These are phyloP conservation scores for Stegastes partitus DNA, from an alignment of 2,113 vertebrate species.

Conservation along the genomic window DNA sequence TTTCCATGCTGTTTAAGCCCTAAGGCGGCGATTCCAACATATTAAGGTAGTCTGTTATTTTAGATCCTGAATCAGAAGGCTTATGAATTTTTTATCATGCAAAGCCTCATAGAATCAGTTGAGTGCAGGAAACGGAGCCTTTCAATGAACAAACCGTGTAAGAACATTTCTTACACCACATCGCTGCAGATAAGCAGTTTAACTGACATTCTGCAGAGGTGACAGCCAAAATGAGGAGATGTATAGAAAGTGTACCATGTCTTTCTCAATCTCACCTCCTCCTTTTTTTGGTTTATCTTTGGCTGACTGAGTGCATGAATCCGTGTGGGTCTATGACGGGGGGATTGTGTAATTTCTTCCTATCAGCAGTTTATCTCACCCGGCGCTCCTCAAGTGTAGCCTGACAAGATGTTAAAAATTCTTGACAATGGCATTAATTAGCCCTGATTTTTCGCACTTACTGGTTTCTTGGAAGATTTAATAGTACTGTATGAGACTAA, in stretches of 20 bases:
- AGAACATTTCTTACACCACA: not conserved
- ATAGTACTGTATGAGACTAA: constrained; percentile 15
- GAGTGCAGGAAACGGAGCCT: constrained; percentile 23
- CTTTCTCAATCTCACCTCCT: not conserved
- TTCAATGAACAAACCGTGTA: constrained; percentile 16
- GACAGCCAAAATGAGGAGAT: not conserved
- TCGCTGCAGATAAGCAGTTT: constrained; percentile 7
- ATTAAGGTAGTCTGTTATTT: constrained; percentile 53
- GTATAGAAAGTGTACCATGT: constrained; percentile 9
- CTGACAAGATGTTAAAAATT: constrained; percentile 42
- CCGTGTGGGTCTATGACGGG: not conserved
- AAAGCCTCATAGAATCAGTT: constrained; percentile 5
- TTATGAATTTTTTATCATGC: constrained; percentile 35
- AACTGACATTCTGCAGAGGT: not conserved
- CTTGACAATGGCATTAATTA: constrained; percentile 68
- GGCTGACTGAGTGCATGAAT: not conserved
- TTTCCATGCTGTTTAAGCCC: constrained; percentile 19
- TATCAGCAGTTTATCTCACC: constrained; percentile 54
- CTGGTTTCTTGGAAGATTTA: constrained; percentile 34
- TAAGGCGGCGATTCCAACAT: constrained; percentile 38
- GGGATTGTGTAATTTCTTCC: constrained; percentile 39
- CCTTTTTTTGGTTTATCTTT: not conserved
- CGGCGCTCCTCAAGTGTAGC: constrained; percentile 15
- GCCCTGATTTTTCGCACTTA: constrained; percentile 45
- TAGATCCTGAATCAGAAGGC: constrained; percentile 34